phyloP scores from a whole-genome alignment of 2,113 vertebrate genomes.

The Recurvirostra avosetta region DNA sequence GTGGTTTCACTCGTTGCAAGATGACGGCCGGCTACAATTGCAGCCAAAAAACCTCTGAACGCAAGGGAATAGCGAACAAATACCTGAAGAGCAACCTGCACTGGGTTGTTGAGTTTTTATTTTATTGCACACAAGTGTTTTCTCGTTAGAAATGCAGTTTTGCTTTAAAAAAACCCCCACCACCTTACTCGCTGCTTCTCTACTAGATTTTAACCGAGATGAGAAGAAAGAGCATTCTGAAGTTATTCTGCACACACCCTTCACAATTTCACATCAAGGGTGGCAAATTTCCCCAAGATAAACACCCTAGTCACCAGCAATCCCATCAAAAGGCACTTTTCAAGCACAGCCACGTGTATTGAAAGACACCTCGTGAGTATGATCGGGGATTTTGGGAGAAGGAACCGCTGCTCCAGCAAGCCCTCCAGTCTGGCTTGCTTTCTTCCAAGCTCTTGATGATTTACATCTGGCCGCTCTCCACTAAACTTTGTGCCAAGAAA shows the following conservation, averaged over 20 bases:
- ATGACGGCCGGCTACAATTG: fast-evolving
- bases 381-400: not conserved
- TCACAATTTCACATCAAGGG: not conserved
- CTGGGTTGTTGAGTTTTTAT: not conserved
- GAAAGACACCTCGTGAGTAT: fast-evolving
- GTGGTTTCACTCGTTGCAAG: not conserved
- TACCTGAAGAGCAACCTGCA: not conserved
- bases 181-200: not conserved
- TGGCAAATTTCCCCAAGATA: not conserved
- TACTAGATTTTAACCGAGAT: not conserved
- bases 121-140: not conserved
- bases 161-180: not conserved
- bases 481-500: not conserved
- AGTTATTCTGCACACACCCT: not conserved
- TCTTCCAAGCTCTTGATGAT: not conserved
- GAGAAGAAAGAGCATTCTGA: not conserved
- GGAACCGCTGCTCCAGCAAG: not conserved
- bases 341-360: fast-evolving
- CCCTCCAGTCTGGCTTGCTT: not conserved
- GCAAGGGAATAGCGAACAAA: not conserved
- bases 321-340: not conserved
- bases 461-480: not conserved
- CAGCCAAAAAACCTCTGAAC: not conserved
- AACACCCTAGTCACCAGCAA: not conserved
- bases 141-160: not conserved